Percentiles rank a stretch among this genome's conserved stretches.
phyloP scores from a whole-genome alignment of 2,888 invertebrate species.

The Drosophila prostipennis region DNA sequence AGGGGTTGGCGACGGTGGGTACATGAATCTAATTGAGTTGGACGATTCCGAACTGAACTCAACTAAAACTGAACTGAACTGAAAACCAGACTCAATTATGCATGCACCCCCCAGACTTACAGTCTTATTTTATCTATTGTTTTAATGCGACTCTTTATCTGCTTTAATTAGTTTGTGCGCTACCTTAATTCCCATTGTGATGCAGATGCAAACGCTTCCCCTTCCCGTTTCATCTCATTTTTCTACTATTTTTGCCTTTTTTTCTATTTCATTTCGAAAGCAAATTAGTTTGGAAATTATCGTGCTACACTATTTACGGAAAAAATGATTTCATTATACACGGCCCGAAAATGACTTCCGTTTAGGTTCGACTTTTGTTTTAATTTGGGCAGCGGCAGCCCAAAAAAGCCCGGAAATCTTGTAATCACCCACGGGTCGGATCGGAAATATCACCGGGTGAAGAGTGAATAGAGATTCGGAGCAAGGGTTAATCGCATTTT shows the following conservation, averaged over 20 bases:
- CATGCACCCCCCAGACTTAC: constrained; percentile 50
- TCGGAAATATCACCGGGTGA: constrained; percentile 63
- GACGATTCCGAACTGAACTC: constrained; percentile 64
- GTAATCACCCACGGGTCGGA: constrained; percentile 67
- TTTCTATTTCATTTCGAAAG: constrained; percentile 57
- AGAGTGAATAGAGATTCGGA: constrained; percentile 1
- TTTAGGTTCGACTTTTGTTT: constrained; percentile 76
- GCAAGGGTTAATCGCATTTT: constrained; percentile 81
- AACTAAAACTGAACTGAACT: neutral
- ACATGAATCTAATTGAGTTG: constrained; percentile 77
- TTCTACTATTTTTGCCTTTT: neutral
- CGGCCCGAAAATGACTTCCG: constrained; percentile 73
- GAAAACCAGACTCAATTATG: constrained; percentile 73
- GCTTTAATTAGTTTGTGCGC: constrained; percentile 80
- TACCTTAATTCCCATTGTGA: constrained; percentile 75
- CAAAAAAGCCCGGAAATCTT: constrained; percentile 30
- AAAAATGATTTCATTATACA: constrained; percentile 74
- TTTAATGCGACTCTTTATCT: constrained; percentile 79
- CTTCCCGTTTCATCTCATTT: constrained; percentile 54
- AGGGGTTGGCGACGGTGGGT: constrained; percentile 48
- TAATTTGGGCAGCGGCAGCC: constrained; percentile 49
- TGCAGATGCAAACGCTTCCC: constrained; percentile 70
- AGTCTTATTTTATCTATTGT: constrained; percentile 62
- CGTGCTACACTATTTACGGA: constrained; percentile 42
- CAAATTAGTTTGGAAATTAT: constrained; percentile 54